Conservation (phyloP, 2,797 vertebrate species). For the Selene dorsalis region DNA sequence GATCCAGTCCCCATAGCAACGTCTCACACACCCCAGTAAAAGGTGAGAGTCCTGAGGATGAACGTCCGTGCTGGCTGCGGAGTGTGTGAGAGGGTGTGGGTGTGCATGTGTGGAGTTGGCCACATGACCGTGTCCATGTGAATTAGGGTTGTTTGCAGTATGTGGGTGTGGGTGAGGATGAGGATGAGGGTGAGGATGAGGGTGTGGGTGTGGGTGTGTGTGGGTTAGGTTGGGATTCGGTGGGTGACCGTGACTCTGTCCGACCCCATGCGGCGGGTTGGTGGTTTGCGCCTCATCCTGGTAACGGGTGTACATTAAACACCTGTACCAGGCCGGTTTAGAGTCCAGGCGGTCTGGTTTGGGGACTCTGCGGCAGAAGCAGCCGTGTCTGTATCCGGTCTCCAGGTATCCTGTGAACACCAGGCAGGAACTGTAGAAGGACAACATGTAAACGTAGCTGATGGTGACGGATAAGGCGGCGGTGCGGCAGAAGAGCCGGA, state of each 20-base stretch:
- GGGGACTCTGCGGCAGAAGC: slow-evolving; percentile 94
- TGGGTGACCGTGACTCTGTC: slow-evolving; percentile 21
- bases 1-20: slow-evolving; percentile 99
- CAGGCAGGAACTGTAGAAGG: slow-evolving; percentile 98
- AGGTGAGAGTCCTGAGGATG: slow-evolving; percentile 95
- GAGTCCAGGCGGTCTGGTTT: slow-evolving; percentile 90
- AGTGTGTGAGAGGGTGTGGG: slow-evolving; percentile 33
- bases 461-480: slow-evolving; percentile 94
- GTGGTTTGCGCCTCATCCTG: slow-evolving; percentile 85
- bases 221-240: slow-evolving; percentile 55
- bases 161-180: slow-evolving; percentile 50
- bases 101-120: slow-evolving; percentile 55
- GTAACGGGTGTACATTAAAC: slow-evolving; percentile 96
- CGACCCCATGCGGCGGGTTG: slow-evolving; percentile 48
- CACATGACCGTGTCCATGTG: slow-evolving; percentile 41
- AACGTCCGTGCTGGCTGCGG: slow-evolving; percentile 84
- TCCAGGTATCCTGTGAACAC: slow-evolving; percentile 99
- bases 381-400: slow-evolving; percentile 97
- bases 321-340: slow-evolving; percentile 96
- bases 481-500: slow-evolving; percentile 97
- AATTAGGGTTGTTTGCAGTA: slow-evolving; percentile 17
- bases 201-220: slow-evolving; percentile 44
- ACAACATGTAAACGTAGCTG: slow-evolving; percentile 98
- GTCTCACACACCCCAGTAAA: slow-evolving; percentile 95
- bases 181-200: slow-evolving; percentile 8